Base-by-base conservation (phyloP, 2,797 vertebrate genomes). In the Hyperoplus immaculatus region DNA sequence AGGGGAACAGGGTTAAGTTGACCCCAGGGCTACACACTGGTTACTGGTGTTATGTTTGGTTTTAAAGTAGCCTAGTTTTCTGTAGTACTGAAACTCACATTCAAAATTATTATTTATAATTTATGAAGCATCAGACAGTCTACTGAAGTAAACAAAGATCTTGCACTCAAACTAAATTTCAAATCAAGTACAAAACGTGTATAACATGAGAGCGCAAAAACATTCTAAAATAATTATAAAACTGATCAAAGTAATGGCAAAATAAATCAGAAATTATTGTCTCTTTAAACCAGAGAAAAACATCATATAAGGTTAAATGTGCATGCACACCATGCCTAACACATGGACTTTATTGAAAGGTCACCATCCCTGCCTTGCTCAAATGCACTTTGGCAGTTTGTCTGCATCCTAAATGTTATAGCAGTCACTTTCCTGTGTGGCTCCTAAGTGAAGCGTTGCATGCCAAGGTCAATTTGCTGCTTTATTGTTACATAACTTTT, bases 381-480 rank as follows among this genome's bases (percentile, higher is more conserved):
- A 10, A 29, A 54, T 58, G 13, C 46, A 43, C 15, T 57, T 12
- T n/a, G 57, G n/a, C 42, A 9, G 8, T 14, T 46, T 14, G 36
- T 70, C 13, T 50, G 56, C 74, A 56, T 70, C 18, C 60, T 63
- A 51, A 67, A 58, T 45, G 54, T 47, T 49, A 39, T 5, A 46
- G 60, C 56, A 42, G 63, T 69, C 12, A 60, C 18, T 62, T 60
- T 56, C 73, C 39, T 13, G 39, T 8, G 1, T 42, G 59, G 53
- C 56, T 70, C 16, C 55, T 61, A 55, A 46, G 46, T 54, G 36
- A 69, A 68, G 11, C 16, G 18, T 53, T 65, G 45, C 8, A n/a
- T 56, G 18, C 51, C 49, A 64, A 81, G 81, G 69, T 72, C 69
- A 62, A 51, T 39, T 55, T 72, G 42, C 21, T 66, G n/a, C 14